phyloP scores from a whole-genome alignment of 2,113 vertebrate species.

The Propithecus coquereli region DNA sequence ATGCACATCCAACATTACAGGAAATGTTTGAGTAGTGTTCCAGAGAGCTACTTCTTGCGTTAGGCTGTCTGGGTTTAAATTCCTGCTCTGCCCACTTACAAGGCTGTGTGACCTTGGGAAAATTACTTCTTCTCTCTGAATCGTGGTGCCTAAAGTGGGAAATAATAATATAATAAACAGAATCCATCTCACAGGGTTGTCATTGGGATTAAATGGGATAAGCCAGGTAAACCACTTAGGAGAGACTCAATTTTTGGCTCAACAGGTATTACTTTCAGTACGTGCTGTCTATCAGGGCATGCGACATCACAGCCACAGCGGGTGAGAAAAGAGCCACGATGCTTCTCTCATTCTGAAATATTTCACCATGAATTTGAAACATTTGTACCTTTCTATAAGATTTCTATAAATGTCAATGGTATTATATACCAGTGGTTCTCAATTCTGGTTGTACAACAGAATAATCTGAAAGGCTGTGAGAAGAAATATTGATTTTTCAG shows the following conservation, averaged over 20 bases:
- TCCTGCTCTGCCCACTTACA: background rate
- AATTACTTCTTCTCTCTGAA: background rate
- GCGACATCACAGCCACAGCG: background rate
- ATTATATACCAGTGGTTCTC: background rate
- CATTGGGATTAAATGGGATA: background rate
- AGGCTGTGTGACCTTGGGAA: background rate
- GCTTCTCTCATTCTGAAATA: background rate
- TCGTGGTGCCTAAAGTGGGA: background rate
- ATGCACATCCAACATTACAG: background rate
- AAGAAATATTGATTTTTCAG: background rate
- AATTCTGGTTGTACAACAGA: background rate
- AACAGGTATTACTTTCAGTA: background rate
- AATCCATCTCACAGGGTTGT: background rate
- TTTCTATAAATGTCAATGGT: background rate
- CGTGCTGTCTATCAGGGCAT: background rate
- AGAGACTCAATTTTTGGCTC: background rate
- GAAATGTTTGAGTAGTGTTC: background rate
- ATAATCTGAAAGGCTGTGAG: background rate
- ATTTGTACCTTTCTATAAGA: background rate
- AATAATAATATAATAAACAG: background rate
- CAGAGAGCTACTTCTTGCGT: background rate
- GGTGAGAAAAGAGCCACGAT: background rate
- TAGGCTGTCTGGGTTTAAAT: background rate
- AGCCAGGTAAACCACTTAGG: background rate
- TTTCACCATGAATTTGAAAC: background rate